Percentiles rank a stretch among this genome's conserved stretches.
Conservation (phyloP, 2,797 vertebrate genomes). For the Lithobates sylvaticus region DNA sequence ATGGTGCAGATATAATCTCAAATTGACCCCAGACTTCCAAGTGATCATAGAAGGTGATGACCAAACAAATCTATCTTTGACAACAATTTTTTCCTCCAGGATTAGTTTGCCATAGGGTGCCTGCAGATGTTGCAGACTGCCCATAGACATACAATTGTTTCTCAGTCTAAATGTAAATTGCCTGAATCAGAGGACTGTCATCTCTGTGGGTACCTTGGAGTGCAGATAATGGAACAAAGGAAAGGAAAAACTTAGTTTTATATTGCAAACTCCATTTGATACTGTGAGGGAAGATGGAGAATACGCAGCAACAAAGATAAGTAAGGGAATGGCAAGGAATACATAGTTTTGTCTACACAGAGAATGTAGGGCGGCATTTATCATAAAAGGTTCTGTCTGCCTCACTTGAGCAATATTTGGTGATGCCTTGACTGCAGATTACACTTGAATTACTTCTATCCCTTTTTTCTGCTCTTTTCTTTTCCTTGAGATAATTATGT, state of each 20-base stretch:
- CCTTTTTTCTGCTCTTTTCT: constrained; percentile 3
- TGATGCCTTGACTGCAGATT: constrained; percentile 45
- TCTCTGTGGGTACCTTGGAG: not conserved
- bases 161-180: no score
- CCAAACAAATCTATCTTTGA: no score
- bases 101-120: no score
- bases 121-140: no score
- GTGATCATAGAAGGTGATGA: no score
- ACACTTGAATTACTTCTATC: constrained; percentile 40
- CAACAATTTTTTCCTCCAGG: no score
- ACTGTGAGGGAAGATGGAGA: constrained; percentile 43
- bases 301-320: constrained; percentile 35
- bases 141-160: no score
- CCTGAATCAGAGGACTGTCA: not conserved
- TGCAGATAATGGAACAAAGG: not conserved
- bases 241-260: not conserved
- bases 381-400: constrained; percentile 29
- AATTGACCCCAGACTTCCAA: no score
- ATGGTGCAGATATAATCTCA: no score
- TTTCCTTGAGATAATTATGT: constrained; percentile 44
- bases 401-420: constrained; percentile 39
- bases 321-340: constrained; percentile 29
- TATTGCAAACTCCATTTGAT: constrained; percentile 1
- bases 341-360: constrained; percentile 19
- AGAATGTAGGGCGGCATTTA: constrained; percentile 24